Percentiles rank a stretch among this genome's conserved stretches.
Conservation (phyloP, 2,888 invertebrate genomes). For the Macrosiphum euphorbiae region DNA sequence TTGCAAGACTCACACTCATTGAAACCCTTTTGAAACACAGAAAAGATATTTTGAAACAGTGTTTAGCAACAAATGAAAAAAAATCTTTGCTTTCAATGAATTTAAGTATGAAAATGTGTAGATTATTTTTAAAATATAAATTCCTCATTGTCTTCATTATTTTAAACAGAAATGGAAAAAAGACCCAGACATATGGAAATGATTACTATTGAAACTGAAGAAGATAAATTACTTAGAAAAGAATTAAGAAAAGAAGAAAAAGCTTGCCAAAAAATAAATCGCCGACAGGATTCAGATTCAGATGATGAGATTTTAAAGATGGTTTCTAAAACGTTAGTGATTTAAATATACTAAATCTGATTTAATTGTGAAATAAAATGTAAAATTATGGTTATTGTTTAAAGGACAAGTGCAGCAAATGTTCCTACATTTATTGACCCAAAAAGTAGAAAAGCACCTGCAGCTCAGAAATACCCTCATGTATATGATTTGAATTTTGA, state of each 20-base stretch:
- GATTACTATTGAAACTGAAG: slow-evolving; percentile 64
- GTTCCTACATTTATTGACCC: slow-evolving; percentile 57
- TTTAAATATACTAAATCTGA: not conserved
- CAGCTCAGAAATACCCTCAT: slow-evolving; percentile 52
- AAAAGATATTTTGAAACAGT: slow-evolving; percentile 74
- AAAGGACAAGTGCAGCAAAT: slow-evolving; percentile 44
- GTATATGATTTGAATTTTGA: slow-evolving; percentile 65
- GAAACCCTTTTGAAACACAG: slow-evolving; percentile 78
- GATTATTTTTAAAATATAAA: not conserved
- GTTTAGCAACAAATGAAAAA: slow-evolving; percentile 68
- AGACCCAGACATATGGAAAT: slow-evolving; percentile 56
- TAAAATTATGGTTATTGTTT: slow-evolving; percentile 5
- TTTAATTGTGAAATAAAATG: not conserved
- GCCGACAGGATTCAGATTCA: slow-evolving; percentile 33
- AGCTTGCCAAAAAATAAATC: slow-evolving; percentile 44
- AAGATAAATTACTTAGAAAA: slow-evolving; percentile 55
- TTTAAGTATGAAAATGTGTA: slow-evolving; percentile 48
- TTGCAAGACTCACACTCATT: slow-evolving; percentile 73
- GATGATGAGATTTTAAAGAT: slow-evolving; percentile 48
- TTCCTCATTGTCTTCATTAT: not conserved
- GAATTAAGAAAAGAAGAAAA: slow-evolving; percentile 63
- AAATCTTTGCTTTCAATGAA: not conserved
- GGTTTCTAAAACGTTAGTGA: slow-evolving; percentile 53
- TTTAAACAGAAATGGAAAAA: slow-evolving; percentile 49
- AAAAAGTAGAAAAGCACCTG: slow-evolving; percentile 55